Conservation (phyloP, 2,888 invertebrate species). For the Drosophila barbarae region DNA sequence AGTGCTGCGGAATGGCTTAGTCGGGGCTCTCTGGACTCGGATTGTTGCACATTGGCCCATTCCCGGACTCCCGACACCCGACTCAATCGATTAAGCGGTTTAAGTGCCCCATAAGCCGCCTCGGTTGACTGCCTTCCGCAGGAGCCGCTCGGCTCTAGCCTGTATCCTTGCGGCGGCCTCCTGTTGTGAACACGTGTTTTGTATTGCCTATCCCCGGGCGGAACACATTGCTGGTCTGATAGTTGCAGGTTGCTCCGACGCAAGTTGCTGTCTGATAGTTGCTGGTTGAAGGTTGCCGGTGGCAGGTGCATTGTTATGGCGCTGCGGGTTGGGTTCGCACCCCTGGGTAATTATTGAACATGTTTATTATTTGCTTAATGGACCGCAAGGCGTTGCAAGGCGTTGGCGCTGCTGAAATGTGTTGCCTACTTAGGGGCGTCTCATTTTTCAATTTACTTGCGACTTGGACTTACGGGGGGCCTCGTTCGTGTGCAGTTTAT, state of each 20-base stretch:
- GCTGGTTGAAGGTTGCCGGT: constrained; percentile 17
- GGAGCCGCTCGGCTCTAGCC: background rate
- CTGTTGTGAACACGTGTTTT: constrained; percentile 41
- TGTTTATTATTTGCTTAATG: constrained; percentile 49
- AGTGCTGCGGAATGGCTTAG: constrained; percentile 50
- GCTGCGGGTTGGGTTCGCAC: constrained; percentile 25
- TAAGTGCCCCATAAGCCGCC: constrained; percentile 55
- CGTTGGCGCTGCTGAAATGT: constrained; percentile 17
- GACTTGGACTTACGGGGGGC: constrained; percentile 8
- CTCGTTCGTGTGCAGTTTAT: constrained; percentile 9
- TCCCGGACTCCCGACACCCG: constrained; percentile 9
- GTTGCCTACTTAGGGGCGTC: constrained; percentile 24
- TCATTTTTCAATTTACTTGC: constrained; percentile 35
- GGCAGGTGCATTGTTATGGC: constrained; percentile 31
- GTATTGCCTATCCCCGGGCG: constrained; percentile 35
- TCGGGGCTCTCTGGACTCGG: constrained; percentile 23
- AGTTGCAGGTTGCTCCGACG: constrained; percentile 16
- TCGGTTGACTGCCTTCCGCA: constrained; percentile 27
- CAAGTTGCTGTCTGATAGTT: constrained; percentile 1
- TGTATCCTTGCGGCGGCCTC: constrained; percentile 7
- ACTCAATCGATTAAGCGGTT: constrained; percentile 58
- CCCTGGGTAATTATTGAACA: constrained; percentile 44
- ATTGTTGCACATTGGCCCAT: constrained; percentile 30
- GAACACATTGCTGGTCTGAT: constrained; percentile 9
- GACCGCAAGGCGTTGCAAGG: constrained; percentile 36